phyloP scores from a whole-genome alignment of 2,797 vertebrate species.

The Catharus ustulatus region DNA sequence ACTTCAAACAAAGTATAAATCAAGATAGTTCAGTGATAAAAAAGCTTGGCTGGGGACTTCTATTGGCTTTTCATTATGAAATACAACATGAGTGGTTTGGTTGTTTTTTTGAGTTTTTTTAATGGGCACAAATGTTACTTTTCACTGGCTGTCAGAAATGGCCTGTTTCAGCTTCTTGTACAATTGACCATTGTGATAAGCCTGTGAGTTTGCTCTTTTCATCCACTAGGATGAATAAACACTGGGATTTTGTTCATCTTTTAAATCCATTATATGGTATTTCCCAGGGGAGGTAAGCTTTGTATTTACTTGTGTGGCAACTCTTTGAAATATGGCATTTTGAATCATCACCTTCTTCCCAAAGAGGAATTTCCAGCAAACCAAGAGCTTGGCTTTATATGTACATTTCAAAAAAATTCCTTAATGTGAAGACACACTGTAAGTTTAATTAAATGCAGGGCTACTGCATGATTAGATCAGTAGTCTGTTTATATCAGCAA shows the following conservation, averaged over 20 bases:
- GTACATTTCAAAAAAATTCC: neutral
- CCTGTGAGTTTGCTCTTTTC: constrained; percentile 33
- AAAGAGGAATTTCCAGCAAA: neutral
- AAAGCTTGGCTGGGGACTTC: neutral
- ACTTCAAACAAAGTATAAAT: constrained; percentile 62
- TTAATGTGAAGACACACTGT: neutral
- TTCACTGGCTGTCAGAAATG: constrained; percentile 49
- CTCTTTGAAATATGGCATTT: constrained; percentile 18
- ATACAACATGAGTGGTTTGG: neutral
- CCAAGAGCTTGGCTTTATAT: neutral
- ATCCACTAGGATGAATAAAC: constrained; percentile 51
- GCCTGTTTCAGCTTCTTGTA: constrained; percentile 25
- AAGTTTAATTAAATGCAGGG: constrained; percentile 1
- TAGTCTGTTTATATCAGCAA: neutral
- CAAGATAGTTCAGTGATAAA: constrained; percentile 53
- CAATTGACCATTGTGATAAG: constrained; percentile 52
- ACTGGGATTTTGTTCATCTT: constrained; percentile 55
- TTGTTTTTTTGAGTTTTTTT: neutral
- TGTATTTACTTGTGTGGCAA: constrained; percentile 24
- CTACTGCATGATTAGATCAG: neutral
- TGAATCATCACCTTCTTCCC: neutral
- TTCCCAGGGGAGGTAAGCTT: constrained; percentile 22
- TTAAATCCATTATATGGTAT: constrained; percentile 41
- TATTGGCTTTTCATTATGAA: constrained; percentile 37
- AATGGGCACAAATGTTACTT: constrained; percentile 48